These are phyloP conservation scores for Clarias gariepinus DNA, from an alignment of 2,113 vertebrate genomes.

Conservation along the genomic window DNA sequence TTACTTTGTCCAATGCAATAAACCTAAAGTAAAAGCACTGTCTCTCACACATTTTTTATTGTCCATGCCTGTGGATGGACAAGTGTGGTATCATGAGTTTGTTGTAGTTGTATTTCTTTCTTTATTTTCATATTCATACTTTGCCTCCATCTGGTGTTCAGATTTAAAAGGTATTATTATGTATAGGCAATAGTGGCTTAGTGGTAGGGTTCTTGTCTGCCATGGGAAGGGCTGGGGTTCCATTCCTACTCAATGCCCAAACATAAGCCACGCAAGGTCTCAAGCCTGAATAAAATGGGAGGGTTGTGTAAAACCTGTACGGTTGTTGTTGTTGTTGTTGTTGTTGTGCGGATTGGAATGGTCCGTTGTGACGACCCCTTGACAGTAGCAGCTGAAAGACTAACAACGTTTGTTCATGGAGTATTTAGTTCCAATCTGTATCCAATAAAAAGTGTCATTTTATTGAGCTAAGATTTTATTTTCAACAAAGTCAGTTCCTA, in stretches of 20 bases:
- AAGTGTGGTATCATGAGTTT: not conserved
- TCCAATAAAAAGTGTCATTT: not conserved
- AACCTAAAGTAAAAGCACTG: not conserved
- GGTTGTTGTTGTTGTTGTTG: too few relatives aligned
- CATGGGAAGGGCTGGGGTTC: too few relatives aligned
- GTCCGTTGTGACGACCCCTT: too few relatives aligned
- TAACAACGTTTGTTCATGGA: not conserved
- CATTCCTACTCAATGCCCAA: too few relatives aligned
- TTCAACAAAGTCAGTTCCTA: not conserved
- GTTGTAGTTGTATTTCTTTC: not conserved
- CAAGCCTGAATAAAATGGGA: too few relatives aligned
- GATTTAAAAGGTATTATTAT: not conserved
- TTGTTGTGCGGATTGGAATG: too few relatives aligned
- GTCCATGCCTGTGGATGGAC: not conserved
- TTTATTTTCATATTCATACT: not conserved
- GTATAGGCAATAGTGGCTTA: too few relatives aligned
- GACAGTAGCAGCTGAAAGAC: too few relatives aligned
- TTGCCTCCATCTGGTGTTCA: conserved; percentile 55
- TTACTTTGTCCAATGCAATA: not conserved
- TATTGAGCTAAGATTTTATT: not conserved
- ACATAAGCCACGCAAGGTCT: too few relatives aligned
- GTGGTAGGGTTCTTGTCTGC: too few relatives aligned
- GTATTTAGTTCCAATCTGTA: not conserved
- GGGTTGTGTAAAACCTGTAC: too few relatives aligned
- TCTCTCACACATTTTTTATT: not conserved